Base-by-base conservation (phyloP, 2,888 invertebrate species). In the Pomacea canaliculata region DNA sequence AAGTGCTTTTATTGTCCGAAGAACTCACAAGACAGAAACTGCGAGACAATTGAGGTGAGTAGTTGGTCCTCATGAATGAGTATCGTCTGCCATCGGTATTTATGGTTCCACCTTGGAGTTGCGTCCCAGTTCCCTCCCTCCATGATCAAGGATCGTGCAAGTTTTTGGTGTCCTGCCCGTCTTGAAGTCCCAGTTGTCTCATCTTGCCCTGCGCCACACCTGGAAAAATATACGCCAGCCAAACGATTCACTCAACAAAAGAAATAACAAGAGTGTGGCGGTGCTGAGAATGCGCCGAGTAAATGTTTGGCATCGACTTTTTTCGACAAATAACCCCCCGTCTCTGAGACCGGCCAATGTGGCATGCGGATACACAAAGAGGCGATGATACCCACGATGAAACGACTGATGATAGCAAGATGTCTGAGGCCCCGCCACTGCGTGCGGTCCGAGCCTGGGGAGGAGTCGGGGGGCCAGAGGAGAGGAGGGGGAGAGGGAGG, bases 231-330 rank as follows among this genome's bases (percentile, higher is more conserved):
- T 49, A 46, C 63, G 27, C 27, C 23, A 4, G 62, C 51, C 37
- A 27, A 63, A 19, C 67, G 19, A 18, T 60, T 73, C 73, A 68
- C 73, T 73, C 73, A 56, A 60, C 73, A 73, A 73, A 73, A 73
- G 73, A 68, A 59, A 73, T 59, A 73, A 73, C 68, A 60, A 27
- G 68, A 51, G 73, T 68, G 73, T 18, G 46, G 60, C 46, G 18
- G 46, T 66, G 68, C 59, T 27, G 56, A 59, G 48, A 68, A 68
- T 56, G 60, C 49, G 23, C 23, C 73, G 60, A 56, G 67, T 68
- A 73, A 73, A 73, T 73, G 73, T 73, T 73, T 73, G 68, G 60
- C 37, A 46, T 51, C 37, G 68, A 49, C 48, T 56, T 60, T 68
- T 65, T 51, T 51, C 59, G 49, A 63, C 70, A 23, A 37, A 62